Evolutionary conservation across 2,113 vertebrate species (phyloP), one percentile per base, ranked within the genome.

Genomic region (Microcebus ravelobensis): DNA sequence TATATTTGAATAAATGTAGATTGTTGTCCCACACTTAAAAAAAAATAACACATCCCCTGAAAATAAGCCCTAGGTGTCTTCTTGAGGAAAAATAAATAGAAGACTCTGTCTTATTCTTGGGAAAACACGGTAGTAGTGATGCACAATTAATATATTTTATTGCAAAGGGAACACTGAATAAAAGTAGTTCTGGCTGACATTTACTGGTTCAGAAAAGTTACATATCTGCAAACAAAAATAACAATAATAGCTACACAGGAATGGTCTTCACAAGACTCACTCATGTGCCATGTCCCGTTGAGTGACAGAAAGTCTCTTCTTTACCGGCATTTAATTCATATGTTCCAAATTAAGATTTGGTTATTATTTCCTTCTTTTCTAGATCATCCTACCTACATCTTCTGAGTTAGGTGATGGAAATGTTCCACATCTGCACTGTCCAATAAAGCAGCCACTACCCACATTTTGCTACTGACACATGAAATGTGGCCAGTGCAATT

Each of bases 61-160:
- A 45, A 45, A 45, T 45, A 45, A 45, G 45, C 45, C 45, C 45
- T 8, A 45, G 45, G 45, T 45, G 45, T 45, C 45, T 45, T 45
- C 45, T 45, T 45, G 45, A 45, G 45, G 45, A 45, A 45, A 45
- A 45, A 45, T 45, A 45, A 45, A 45, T 45, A 45, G 1, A 45
- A 45, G 45, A 45, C 45, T 8, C 45, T 45, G 45, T 45, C 45
- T 45, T 45, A 45, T 45, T 45, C 45, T 45, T 45, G 45, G 45
- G 7, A 8, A 45, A 45, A 45, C 45, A 45, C 8, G 45, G 45
- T 45, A 95, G 70, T 10, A 48, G 31, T 42, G 25, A 25, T 36
- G 23, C 29, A 80, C 83, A 81, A 55, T 77, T 89, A 96, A 70
- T 76, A 57, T 36, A 71, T 52, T 45, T 92, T 63, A 50, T 55